Evolutionary conservation across 2,888 invertebrate species (phyloP), one percentile per base, ranked within the genome.

Genomic region (Hypercompe scribonia): DNA sequence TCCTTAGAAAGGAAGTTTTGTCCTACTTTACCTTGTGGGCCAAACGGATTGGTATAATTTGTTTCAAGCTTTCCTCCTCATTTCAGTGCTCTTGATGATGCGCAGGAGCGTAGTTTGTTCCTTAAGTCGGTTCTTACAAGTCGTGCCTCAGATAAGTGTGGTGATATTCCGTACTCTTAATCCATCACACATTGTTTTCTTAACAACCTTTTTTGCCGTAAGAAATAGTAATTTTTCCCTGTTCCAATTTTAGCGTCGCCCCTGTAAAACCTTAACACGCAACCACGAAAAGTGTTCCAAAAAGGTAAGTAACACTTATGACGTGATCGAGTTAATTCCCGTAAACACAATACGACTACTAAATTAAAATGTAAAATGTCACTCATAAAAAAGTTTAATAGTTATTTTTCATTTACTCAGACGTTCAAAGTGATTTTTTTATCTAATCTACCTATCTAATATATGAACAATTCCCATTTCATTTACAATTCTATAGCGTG

Each of bases 401-500:
- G 28, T 58, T 58, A 28, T 58, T 58, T 58, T 28, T 58, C 54
- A 58, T 58, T 58, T 58, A 28, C 13, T 58, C 15, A 58, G 58
- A 13, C 54, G 28, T 13, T 58, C 28, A 1, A 13, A 58, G 58
- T 15, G 28, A 15, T 28, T 28, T 50, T 5, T 54, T 58, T 58
- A 28, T 58, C 28, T 28, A 21, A 33, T 34, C 33, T 3, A n/a
- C n/a, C n/a, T n/a, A n/a, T n/a, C n/a, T n/a, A n/a, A n/a, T n/a
- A 42, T 58, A 74, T 76, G 5, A 71, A 54, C 72, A 65, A 81
- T 83, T 81, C 76, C 81, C 46, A 72, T 31, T 54, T 61, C 46
- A 81, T 83, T 74, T 74, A 83, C 70, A 71, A 81, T 79, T 74
- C 71, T 67, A 42, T 54, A 15, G 15, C 34, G 24, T 39, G 66